Percentiles rank a stretch among this genome's conserved stretches.
phyloP scores from a whole-genome alignment of 2,113 vertebrate genomes.

The Struthio camelus region DNA sequence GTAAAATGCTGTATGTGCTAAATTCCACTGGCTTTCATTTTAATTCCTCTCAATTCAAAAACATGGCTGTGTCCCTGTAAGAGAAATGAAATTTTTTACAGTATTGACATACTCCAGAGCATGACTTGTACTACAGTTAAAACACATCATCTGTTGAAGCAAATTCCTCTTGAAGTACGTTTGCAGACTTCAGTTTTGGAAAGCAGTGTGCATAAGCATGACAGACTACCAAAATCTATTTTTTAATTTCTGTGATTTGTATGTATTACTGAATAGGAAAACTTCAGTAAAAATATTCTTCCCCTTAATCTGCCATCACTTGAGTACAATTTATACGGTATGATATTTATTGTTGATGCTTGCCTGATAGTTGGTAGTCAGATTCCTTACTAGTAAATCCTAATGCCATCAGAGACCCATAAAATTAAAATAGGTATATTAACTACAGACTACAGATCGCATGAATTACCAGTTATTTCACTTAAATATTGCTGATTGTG shows the following conservation, averaged over 20 bases:
- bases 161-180: neutral
- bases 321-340: neutral
- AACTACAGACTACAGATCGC: neutral
- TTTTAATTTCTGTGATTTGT: rapidly evolving
- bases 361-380: neutral
- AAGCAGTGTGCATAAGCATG: rapidly evolving
- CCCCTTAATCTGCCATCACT: neutral
- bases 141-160: neutral
- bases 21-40: neutral
- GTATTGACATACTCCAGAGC: rapidly evolving
- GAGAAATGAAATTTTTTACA: neutral
- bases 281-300: neutral
- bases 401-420: neutral
- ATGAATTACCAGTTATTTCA: neutral
- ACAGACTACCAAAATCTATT: rapidly evolving
- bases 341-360: neutral
- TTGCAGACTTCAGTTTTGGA: neutral
- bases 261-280: rapidly evolving
- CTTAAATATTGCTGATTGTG: neutral
- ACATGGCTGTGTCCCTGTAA: neutral
- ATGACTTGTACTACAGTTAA: too few species aligned
- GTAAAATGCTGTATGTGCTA: neutral
- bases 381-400: neutral
- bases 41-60: neutral
- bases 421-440: neutral